Conservation (phyloP, 2,797 vertebrate species). For the Erpetoichthys calabaricus region DNA sequence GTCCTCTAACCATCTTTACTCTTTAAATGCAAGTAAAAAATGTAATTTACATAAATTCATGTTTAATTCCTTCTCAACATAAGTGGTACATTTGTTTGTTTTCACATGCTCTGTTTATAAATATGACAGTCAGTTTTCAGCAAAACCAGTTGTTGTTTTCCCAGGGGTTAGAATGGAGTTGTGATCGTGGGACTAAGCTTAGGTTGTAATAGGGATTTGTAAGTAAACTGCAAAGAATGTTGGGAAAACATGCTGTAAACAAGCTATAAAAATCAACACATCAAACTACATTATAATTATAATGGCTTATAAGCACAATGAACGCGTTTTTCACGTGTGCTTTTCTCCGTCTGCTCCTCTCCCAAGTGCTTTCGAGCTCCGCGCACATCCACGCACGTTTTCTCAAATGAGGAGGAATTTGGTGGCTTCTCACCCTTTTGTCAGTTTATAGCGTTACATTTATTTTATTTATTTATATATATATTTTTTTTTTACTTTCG, state of each 20-base stretch:
- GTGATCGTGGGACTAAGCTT: constrained; percentile 15
- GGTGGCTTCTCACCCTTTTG: no score
- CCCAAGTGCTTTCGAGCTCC: no score
- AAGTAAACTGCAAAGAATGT: constrained; percentile 41
- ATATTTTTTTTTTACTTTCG: no score
- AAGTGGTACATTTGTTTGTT: constrained; percentile 7
- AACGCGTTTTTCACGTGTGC: no score
- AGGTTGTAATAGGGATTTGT: constrained; percentile 36
- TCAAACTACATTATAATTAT: no score
- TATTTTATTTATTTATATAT: no score
- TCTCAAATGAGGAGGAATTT: no score
- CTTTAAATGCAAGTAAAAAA: neutral
- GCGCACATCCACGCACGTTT: no score
- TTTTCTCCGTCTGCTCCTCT: no score
- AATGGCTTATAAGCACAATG: no score
- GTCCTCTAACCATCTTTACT: neutral
- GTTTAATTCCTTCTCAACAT: neutral
- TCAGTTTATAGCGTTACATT: no score
- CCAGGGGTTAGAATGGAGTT: constrained; percentile 6
- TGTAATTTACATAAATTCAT: neutral
- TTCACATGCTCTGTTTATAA: constrained; percentile 5
- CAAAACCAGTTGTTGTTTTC: constrained; percentile 7
- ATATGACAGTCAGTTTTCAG: constrained; percentile 1
- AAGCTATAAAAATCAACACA: constrained; percentile 3
- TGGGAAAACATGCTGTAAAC: constrained; percentile 38